Base-by-base conservation (phyloP, 1,140 invertebrate genomes). In the Saccostrea cuccullata region DNA sequence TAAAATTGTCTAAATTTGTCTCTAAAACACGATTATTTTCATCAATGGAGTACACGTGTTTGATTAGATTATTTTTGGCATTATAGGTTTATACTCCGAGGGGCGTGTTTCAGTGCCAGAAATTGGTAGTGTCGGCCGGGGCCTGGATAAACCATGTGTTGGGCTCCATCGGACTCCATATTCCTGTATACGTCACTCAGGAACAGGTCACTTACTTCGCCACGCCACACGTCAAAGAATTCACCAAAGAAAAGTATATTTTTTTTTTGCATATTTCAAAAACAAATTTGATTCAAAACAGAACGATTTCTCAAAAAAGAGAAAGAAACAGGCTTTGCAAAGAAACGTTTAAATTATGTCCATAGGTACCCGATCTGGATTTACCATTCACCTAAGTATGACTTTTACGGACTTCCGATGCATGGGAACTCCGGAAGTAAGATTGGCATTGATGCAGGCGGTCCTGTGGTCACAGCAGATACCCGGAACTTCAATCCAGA, bases 191-290 rank as follows among this genome's bases (percentile, higher is more conserved):
- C 30, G 93, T 94, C 82, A 93, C 94, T 12, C 93, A 94, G 86
- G 94, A 94, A 88, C 94, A 94, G 83, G 94, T 94, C 6, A 94
- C 94, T 0, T 94, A 94, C 89, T 92, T 92, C 82, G 93, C 90
- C 23, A 94, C 93, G 30, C 93, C 94, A 2, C 88, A 94, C 84
- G 90, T 94, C 20, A 93, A 92, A 77, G 93, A 94, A 11, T 94
- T 93, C 88, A 93, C 92, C 36, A 94, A 93, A 90, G 94, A 94
- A 36, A 94, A 88, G 94, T 94, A 90, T 82, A 26, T 23, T 17
- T 40, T 13, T 30, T 26, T 26, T 30, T 73, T 73, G 0, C 1
- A 30, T 73, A 30, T 73, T 17, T 4, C 0, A 8, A 47, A 47
- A 47, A 0, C 9, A 47, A 47, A 47, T 73, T 73, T 36, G 20